phyloP scores from a whole-genome alignment of 2,888 invertebrate genomes.

The Heterodera filipjevi region DNA sequence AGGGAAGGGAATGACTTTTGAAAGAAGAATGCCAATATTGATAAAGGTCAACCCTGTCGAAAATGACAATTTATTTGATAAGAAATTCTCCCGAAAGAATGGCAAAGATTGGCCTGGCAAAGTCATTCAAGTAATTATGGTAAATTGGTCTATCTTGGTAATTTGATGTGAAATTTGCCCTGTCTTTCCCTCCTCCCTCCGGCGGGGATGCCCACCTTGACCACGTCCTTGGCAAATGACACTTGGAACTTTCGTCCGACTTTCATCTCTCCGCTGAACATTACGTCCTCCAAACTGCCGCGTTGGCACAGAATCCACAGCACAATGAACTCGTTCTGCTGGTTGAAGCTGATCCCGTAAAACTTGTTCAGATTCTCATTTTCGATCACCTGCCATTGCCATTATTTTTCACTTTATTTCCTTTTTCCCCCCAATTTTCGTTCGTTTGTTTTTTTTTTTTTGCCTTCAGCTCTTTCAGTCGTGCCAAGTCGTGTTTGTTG shows the following conservation, averaged over 20 bases:
- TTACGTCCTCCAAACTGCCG: conserved; percentile 61
- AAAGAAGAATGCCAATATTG: too few relatives aligned
- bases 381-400: conserved; percentile 44
- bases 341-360: conserved; percentile 64
- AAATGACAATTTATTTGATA: too few relatives aligned
- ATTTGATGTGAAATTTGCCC: not conserved
- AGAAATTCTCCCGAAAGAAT: too few relatives aligned
- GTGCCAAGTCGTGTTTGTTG: conserved; percentile 52
- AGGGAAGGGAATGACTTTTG: too few relatives aligned
- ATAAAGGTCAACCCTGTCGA: too few relatives aligned
- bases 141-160: too few relatives aligned
- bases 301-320: conserved; percentile 61
- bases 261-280: conserved; percentile 63
- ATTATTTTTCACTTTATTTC: not conserved
- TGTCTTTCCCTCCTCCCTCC: not conserved
- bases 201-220: conserved; percentile 51
- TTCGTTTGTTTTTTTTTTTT: not conserved
- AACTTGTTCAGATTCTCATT: conserved; percentile 64
- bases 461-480: conserved; percentile 54
- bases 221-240: conserved; percentile 62
- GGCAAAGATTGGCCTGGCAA: too few relatives aligned
- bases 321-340: conserved; percentile 62
- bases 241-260: conserved; percentile 62
- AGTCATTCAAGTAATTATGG: too few relatives aligned
- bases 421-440: not conserved